phyloP scores from a whole-genome alignment of 1,140 invertebrate species.

The Lasioglossum baleicum region DNA sequence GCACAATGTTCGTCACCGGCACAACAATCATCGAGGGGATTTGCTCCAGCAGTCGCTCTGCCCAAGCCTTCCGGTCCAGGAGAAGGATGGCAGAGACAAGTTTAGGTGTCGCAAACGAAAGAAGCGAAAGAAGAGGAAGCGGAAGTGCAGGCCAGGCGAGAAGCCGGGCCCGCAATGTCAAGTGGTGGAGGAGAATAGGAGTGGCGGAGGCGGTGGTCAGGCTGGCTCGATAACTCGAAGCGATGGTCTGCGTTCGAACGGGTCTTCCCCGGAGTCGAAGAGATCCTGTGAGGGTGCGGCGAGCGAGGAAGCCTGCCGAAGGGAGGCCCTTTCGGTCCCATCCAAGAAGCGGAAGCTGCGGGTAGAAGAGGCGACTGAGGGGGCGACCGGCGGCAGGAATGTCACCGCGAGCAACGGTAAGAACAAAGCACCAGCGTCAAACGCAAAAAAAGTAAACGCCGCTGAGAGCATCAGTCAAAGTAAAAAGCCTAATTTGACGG shows the following conservation, averaged over 20 bases:
- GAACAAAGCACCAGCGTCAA: constrained; percentile 60
- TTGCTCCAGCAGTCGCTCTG: constrained; percentile 65
- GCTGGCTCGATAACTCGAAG: background rate
- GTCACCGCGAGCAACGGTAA: constrained; percentile 56
- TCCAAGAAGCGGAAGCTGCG: constrained; percentile 74
- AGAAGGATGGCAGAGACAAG: constrained; percentile 69
- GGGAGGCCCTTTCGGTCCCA: constrained; percentile 65
- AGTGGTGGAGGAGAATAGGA: constrained; percentile 19
- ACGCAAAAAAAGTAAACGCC: constrained; percentile 57
- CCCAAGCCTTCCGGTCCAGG: constrained; percentile 58
- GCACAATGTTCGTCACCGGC: constrained; percentile 73
- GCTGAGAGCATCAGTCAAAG: constrained; percentile 56
- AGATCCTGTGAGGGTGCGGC: constrained; percentile 70
- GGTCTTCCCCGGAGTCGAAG: constrained; percentile 64
- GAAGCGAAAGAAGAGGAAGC: constrained; percentile 71
- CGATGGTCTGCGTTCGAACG: constrained; percentile 16
- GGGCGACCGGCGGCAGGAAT: constrained; percentile 27
- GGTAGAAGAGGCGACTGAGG: constrained; percentile 52
- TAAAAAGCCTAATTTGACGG: constrained; percentile 67
- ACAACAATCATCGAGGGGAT: constrained; percentile 48
- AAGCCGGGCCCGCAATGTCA: constrained; percentile 65
- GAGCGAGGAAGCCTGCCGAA: constrained; percentile 68
- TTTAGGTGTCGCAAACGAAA: constrained; percentile 72
- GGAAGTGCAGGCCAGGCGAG: constrained; percentile 65
- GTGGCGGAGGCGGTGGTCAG: background rate